Evolutionary conservation across 2,888 invertebrate genomes (phyloP), one percentile per base, ranked within the genome.

Genomic region (Carterocephalus palaemon): DNA sequence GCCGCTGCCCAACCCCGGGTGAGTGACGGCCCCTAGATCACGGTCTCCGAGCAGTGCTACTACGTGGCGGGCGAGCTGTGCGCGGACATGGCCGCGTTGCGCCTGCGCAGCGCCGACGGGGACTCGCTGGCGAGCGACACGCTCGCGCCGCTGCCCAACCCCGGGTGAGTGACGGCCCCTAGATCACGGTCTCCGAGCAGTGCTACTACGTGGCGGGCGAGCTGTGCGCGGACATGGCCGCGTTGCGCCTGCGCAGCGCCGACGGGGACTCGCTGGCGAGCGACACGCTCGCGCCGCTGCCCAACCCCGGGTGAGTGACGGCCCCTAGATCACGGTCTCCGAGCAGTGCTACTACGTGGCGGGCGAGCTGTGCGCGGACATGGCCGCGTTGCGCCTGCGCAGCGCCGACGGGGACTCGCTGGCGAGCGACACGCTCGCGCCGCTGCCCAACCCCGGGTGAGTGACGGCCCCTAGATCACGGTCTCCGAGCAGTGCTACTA

Each of bases 271-370:
- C 78, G 37, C 58, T 83, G 4, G 64, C 70, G 19, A 89, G 90
- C 32, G 95, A 95, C 74, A 93, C 93, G 6, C 89, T 95, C 24
- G 94, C 93, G 13, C 94, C 94, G 3, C 85, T 95, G 56, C 95
- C 95, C 5, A 91, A 91, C 51, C 92, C 89, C 31, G 69, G 70
- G 64, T 70, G 54, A 48, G 70, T 54, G 5, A 23, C 7, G n/a
- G 16, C 15, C n/a, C n/a, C n/a, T n/a, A n/a, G n/a, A n/a, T n/a
- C n/a, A n/a, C n/a, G n/a, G n/a, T n/a, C n/a, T n/a, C n/a, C n/a
- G n/a, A n/a, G n/a, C n/a, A n/a, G 83, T 99, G 99, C 76, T 99
- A 99, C 86, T 99, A 99, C 81, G 95, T 98, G 57, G 96, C 99
- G 57, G 98, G 97, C 7, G 97, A 97, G 72, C 67, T 85, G 40